Evolutionary conservation across 35 echinoderm and acorn worm species (phyloP).

Genomic region (Apostichopus californicus): DNA sequence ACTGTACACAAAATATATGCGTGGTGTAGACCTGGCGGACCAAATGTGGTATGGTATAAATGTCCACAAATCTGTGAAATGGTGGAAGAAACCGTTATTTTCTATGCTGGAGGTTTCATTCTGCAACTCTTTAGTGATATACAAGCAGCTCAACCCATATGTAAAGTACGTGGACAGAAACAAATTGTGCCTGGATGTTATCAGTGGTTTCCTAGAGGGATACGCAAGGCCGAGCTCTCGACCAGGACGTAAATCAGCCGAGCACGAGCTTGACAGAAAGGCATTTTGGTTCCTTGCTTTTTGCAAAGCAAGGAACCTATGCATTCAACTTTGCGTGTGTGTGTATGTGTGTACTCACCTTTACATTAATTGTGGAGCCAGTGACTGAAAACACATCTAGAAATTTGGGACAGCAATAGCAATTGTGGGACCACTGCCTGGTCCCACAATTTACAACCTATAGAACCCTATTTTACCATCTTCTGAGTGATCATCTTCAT

Average conservation of each 20-base stretch:
- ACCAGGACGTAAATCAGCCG: constrained; percentile 24
- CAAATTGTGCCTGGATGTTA: neutral
- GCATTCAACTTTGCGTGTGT: no score
- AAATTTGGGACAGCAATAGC: no score
- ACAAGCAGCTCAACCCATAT: constrained; percentile 22
- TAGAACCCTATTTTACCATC: no score
- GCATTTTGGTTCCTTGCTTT: constrained; percentile 8
- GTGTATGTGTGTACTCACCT: no score
- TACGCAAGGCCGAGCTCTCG: neutral
- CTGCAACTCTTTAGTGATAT: constrained; percentile 30
- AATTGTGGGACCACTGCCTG: no score
- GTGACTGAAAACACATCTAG: no score
- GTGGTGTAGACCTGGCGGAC: constrained; percentile 54
- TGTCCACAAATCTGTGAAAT: constrained; percentile 45
- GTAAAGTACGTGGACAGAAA: neutral
- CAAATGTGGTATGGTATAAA: constrained; percentile 58
- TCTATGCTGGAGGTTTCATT: constrained; percentile 54
- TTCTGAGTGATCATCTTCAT: no score
- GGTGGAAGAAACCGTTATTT: constrained; percentile 68
- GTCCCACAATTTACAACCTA: no score
- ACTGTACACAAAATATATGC: constrained; percentile 54
- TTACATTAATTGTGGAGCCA: no score
- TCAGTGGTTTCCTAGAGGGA: constrained; percentile 33
- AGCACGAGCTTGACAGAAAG: constrained; percentile 22
- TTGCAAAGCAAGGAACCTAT: no score